Base-by-base conservation (phyloP, 1,140 invertebrate genomes). In the Parapsyche elsis region DNA sequence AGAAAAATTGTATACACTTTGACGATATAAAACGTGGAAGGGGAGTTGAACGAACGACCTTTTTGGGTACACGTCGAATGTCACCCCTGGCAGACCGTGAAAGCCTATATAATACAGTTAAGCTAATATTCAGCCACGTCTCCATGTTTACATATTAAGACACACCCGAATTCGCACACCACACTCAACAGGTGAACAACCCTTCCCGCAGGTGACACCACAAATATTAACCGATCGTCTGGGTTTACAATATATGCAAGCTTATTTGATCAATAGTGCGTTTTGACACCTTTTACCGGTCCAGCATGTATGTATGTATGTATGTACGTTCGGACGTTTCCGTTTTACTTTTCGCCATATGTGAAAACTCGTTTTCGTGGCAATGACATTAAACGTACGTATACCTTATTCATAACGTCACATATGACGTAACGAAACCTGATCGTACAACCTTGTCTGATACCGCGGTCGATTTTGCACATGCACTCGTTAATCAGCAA, bases 11-110 rank as follows among this genome's bases (percentile, higher is more conserved):
- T 38, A 38, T 38, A 38, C 30, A 38, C 30, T 38, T 38, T 7
- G 30, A 1, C 30, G 30, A 38, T 38, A 38, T 38, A 38, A 38
- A 38, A 7, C 30, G 30, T 7, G 30, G 30, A 7, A 7, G 7
- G 30, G 30, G 30, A 23, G 44, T 45, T 74, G 67, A 77, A 71
- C 71, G 74, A 74, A 71, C 76, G 67, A 77, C 76, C 45, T 46
- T n/a, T 38, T 38, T 38, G 30, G 30, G 30, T 49, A 26, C 45
- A 16, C 45, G n/a, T 26, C 76, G 80, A 81, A 81, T 81, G 80
- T 81, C 80, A 78, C 61, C 71, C 46, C 64, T 53, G 75, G 67
- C 30, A 81, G 80, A 78, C 80, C 80, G 76, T 81, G 59, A 81
- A 80, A 81, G 80, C 76, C 53, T 73, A 67, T 38, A 38, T 73